Percentiles rank a stretch among this genome's conserved stretches.
phyloP scores from a whole-genome alignment of 2,113 vertebrate genomes.

The Microcebus ravelobensis region DNA sequence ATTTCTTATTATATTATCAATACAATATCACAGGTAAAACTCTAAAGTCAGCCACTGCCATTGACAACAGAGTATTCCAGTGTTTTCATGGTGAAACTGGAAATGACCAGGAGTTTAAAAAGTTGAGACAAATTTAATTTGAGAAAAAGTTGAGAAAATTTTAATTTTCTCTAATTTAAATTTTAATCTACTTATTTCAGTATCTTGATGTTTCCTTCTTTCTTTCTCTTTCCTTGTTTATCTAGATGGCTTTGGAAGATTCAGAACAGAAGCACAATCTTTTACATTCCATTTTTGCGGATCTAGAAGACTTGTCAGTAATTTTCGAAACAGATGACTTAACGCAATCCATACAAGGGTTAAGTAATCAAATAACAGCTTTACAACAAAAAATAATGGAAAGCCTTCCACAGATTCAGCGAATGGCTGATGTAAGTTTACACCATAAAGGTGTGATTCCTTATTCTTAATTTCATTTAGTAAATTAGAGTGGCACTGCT shows the following conservation, averaged over 20 bases:
- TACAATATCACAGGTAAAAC: neutral
- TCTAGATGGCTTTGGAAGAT: constrained; percentile 93
- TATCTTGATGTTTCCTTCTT: neutral
- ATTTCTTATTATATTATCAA: neutral
- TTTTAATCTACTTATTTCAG: neutral
- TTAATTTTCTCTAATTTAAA: neutral
- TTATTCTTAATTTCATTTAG: constrained; percentile 6
- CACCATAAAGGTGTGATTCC: neutral
- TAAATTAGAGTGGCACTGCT: neutral
- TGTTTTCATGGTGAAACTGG: neutral
- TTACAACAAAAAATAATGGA: constrained; percentile 89
- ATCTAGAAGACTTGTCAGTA: constrained; percentile 89
- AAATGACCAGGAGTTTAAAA: neutral
- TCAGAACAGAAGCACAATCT: constrained; percentile 91
- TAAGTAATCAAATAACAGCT: constrained; percentile 84
- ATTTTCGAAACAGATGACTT: constrained; percentile 88
- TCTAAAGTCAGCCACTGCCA: neutral
- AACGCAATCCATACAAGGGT: constrained; percentile 83
- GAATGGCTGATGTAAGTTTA: constrained; percentile 90
- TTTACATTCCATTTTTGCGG: constrained; percentile 85
- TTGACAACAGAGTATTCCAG: neutral
- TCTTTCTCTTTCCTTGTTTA: constrained; percentile 29
- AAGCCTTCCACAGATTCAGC: constrained; percentile 89
- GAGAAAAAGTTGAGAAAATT: neutral
- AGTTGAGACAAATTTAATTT: neutral